Evolutionary conservation across 2,888 invertebrate genomes (phyloP).

Genomic region (Caenorhabditis sp.): DNA sequence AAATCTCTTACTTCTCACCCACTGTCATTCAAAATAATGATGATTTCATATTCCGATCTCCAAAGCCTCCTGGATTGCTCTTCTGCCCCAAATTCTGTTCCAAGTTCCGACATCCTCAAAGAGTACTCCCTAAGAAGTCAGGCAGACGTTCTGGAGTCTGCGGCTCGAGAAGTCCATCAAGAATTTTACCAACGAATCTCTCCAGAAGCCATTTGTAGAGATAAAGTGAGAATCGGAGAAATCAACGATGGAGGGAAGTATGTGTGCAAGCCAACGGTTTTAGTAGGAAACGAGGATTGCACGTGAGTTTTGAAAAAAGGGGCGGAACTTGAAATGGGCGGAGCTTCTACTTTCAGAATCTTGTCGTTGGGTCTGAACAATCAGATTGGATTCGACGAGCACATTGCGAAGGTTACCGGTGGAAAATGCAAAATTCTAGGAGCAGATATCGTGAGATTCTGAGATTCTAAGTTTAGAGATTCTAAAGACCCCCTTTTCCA

Average conservation of each 20-base stretch:
- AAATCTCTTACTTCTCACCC: too few relatives aligned
- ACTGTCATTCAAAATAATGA: too few relatives aligned
- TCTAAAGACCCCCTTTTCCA: not conserved
- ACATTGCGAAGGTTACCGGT: constrained; percentile 41
- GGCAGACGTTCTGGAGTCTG: constrained; percentile 11
- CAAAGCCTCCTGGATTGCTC: not conserved
- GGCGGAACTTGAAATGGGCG: too few relatives aligned
- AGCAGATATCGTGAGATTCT: constrained; percentile 35
- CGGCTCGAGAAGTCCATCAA: not conserved
- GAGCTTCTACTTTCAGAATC: constrained; percentile 33
- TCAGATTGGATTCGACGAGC: constrained; percentile 44
- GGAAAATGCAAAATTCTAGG: constrained; percentile 40
- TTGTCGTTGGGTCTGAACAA: constrained; percentile 57
- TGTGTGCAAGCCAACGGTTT: constrained; percentile 48
- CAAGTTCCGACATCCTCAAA: not conserved
- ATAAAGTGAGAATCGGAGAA: constrained; percentile 56
- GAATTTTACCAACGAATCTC: constrained; percentile 30
- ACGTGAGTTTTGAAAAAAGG: constrained; percentile 30
- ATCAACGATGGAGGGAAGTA: constrained; percentile 64
- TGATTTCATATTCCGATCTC: too few relatives aligned
- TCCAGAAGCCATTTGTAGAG: constrained; percentile 40
- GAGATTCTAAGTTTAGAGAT: too few relatives aligned
- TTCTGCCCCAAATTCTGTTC: not conserved
- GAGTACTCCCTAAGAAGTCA: constrained; percentile 11
- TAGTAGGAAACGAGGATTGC: constrained; percentile 33